phyloP scores from a whole-genome alignment of 2,797 vertebrate species.

The Diplodus sargus region DNA sequence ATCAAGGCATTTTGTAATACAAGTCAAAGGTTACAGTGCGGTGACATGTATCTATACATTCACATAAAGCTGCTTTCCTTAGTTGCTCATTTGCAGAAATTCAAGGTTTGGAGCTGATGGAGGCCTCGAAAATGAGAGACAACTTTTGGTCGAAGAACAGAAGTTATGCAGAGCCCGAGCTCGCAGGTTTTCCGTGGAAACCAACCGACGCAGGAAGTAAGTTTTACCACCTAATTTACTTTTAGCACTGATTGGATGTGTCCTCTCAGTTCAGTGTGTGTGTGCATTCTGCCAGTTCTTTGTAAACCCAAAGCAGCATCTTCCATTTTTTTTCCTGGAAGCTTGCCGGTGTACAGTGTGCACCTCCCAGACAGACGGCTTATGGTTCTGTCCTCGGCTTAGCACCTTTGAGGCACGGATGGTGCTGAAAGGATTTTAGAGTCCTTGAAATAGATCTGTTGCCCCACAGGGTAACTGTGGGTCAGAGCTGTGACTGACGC shows the following conservation, averaged over 20 bases:
- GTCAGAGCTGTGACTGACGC: slow-evolving; percentile 25
- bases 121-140: slow-evolving; percentile 85
- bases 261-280: not conserved
- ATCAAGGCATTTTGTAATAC: no score
- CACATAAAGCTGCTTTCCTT: slow-evolving; percentile 73
- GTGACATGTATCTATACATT: not conserved
- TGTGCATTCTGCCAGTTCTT: not conserved
- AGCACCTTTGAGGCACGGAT: slow-evolving; percentile 39
- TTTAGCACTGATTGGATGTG: not conserved
- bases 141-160: slow-evolving; percentile 87
- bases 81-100: slow-evolving; percentile 78
- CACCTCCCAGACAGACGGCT: slow-evolving; percentile 20
- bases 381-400: slow-evolving; percentile 44
- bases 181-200: slow-evolving; percentile 88
- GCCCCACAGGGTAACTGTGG: slow-evolving; percentile 40
- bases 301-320: not conserved
- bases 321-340: not conserved
- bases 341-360: not conserved
- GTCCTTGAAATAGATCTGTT: slow-evolving; percentile 69
- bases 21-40: not conserved
- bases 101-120: slow-evolving; percentile 73
- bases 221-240: slow-evolving; percentile 36
- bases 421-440: slow-evolving; percentile 58
- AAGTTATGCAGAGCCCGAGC: slow-evolving; percentile 84
- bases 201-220: slow-evolving; percentile 91